Evolutionary conservation across 23 tunicate species (phyloP).

Genomic region (Corella eumyota): DNA sequence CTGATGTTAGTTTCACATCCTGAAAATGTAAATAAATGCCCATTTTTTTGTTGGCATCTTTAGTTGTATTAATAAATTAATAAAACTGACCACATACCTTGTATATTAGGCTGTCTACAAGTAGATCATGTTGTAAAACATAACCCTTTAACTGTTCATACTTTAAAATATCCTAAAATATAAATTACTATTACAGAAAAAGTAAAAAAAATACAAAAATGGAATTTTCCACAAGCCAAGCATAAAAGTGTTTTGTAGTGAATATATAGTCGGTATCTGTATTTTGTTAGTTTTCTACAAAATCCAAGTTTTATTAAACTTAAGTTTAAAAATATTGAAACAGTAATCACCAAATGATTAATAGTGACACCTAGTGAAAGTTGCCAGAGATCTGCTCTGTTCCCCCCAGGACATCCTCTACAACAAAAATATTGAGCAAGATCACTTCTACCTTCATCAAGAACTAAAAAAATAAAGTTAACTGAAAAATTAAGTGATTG

Average conservation of each 20-base stretch:
- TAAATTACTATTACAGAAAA: no score
- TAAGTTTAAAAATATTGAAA: no score
- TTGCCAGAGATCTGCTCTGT: conserved; percentile 87
- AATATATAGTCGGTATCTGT: no score
- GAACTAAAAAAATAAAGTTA: conserved; percentile 16
- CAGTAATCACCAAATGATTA: conserved; percentile 24
- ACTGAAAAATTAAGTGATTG: no score
- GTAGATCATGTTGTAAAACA: conserved; percentile 77
- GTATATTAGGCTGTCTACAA: conserved; percentile 82
- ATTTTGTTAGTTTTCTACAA: no score
- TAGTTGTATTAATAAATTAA: not conserved
- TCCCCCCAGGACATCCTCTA: conserved; percentile 62
- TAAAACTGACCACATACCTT: conserved; percentile 27
- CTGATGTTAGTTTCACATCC: conserved; percentile 89
- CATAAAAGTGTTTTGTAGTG: no score
- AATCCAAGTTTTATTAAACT: no score
- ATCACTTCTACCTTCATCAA: conserved; percentile 58
- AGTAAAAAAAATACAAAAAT: no score
- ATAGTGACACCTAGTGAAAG: conserved; percentile 75
- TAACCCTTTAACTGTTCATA: conserved; percentile 87
- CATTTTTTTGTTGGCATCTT: not conserved
- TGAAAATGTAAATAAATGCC: not conserved
- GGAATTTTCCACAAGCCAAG: no score
- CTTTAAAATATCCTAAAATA: conserved; percentile 40
- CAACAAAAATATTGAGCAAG: conserved; percentile 79